These are phyloP conservation scores for Neodiprion virginianus DNA, from an alignment of 1,140 invertebrate species.

Conservation along the genomic window DNA sequence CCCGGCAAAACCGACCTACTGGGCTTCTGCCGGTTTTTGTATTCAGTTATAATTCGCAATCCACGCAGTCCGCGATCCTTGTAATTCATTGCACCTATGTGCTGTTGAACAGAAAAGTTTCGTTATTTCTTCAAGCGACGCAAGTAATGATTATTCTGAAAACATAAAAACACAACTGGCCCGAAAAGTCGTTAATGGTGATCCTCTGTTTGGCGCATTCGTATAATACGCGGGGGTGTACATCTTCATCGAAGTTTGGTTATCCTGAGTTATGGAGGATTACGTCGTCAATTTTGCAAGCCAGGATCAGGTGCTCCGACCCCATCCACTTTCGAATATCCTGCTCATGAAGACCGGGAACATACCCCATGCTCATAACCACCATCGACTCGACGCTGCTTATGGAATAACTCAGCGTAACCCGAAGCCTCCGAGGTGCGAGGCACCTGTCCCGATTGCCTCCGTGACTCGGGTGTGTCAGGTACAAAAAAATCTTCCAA, in stretches of 20 bases:
- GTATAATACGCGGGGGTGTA: slow-evolving; percentile 22
- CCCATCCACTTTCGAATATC: neutral
- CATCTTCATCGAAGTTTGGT: slow-evolving; percentile 45
- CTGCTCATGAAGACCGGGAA: neutral
- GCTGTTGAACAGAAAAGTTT: too few relatives aligned
- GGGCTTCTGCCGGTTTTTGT: neutral
- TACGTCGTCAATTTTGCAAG: slow-evolving; percentile 55
- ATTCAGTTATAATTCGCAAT: neutral
- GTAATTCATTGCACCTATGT: too few relatives aligned
- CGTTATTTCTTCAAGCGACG: too few relatives aligned
- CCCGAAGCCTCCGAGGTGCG: neutral
- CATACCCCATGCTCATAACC: neutral
- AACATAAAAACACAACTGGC: too few relatives aligned
- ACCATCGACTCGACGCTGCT: neutral
- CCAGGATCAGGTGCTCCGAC: slow-evolving; percentile 53
- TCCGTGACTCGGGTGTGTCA: neutral
- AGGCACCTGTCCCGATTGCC: neutral
- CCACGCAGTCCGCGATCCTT: too few relatives aligned
- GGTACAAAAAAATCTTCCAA: neutral
- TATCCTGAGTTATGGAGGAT: slow-evolving; percentile 61
- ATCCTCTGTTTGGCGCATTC: too few relatives aligned
- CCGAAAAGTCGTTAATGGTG: too few relatives aligned
- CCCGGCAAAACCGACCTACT: neutral
- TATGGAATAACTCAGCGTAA: neutral
- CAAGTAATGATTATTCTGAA: too few relatives aligned